phyloP scores from a whole-genome alignment of 2,113 vertebrate species.

The Sturnira hondurensis region DNA sequence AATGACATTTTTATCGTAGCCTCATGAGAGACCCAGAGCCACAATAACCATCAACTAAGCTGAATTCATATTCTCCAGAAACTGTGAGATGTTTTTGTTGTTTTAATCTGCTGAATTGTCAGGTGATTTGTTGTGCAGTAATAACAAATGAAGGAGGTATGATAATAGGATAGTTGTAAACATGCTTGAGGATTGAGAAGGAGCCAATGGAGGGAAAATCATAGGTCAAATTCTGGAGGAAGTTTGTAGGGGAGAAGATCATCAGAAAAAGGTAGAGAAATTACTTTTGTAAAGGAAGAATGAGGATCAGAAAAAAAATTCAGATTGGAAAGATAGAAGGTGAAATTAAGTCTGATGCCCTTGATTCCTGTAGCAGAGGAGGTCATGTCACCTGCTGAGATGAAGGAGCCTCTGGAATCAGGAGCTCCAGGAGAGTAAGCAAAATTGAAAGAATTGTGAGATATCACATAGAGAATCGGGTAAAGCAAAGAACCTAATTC shows the following conservation, averaged over 20 bases:
- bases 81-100: background rate
- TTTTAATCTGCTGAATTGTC: background rate
- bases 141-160: background rate
- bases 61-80: background rate
- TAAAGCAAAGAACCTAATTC: background rate
- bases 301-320: background rate
- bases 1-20: background rate
- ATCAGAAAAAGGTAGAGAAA: background rate
- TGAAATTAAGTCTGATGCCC: background rate
- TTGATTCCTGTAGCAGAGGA: background rate
- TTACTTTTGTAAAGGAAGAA: background rate
- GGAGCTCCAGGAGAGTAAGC: background rate
- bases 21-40: background rate
- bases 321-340: background rate
- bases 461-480: background rate
- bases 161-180: background rate
- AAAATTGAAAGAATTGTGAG: background rate
- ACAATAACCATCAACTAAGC: background rate
- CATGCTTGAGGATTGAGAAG: background rate
- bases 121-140: background rate
- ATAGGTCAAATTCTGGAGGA: background rate
- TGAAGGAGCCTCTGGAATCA: background rate
- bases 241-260: background rate
- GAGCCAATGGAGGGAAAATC: background rate
- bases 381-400: background rate